A percentile compares a stretch with the other conserved stretches of the same genome.
These are phyloP conservation scores for Argyrosomus regius DNA, from an alignment of 2,797 vertebrate species.

Conservation along the genomic window DNA sequence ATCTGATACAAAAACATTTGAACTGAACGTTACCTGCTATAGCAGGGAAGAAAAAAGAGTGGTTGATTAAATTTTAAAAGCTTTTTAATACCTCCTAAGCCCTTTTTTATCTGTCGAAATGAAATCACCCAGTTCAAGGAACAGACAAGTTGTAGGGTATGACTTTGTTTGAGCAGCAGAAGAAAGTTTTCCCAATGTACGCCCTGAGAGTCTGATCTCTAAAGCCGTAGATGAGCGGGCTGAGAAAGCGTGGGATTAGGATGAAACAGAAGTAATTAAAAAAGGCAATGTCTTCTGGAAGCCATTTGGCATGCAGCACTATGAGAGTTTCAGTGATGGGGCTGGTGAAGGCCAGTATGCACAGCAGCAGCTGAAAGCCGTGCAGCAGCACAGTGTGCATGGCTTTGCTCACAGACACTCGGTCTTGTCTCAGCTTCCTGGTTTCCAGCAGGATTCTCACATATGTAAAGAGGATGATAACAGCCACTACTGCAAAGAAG, in stretches of 20 bases:
- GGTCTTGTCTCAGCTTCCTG: constrained; percentile 78
- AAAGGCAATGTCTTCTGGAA: constrained; percentile 70
- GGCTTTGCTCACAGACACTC: constrained; percentile 79
- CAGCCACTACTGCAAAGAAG: constrained; percentile 77
- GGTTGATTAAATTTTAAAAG: background rate
- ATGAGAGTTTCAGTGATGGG: constrained; percentile 76
- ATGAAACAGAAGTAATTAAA: constrained; percentile 83
- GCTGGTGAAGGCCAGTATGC: constrained; percentile 79
- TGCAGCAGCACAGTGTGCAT: constrained; percentile 86
- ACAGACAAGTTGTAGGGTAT: background rate
- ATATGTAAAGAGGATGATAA: constrained; percentile 85
- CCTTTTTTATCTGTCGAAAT: background rate
- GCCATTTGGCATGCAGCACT: constrained; percentile 57
- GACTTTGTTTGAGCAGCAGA: constrained; percentile 49
- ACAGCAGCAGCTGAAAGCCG: constrained; percentile 83
- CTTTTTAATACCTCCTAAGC: background rate
- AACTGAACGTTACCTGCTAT: background rate
- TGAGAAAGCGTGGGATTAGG: constrained; percentile 82
- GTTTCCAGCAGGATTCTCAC: constrained; percentile 83
- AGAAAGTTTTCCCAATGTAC: constrained; percentile 63
- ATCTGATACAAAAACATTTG: background rate
- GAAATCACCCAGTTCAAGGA: background rate
- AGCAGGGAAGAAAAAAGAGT: background rate
- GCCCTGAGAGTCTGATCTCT: constrained; percentile 78
- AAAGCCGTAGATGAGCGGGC: constrained; percentile 84